These are phyloP conservation scores for Leptinotarsa rubiginosa DNA, from an alignment of 2,888 invertebrate species.

Conservation along the genomic window DNA sequence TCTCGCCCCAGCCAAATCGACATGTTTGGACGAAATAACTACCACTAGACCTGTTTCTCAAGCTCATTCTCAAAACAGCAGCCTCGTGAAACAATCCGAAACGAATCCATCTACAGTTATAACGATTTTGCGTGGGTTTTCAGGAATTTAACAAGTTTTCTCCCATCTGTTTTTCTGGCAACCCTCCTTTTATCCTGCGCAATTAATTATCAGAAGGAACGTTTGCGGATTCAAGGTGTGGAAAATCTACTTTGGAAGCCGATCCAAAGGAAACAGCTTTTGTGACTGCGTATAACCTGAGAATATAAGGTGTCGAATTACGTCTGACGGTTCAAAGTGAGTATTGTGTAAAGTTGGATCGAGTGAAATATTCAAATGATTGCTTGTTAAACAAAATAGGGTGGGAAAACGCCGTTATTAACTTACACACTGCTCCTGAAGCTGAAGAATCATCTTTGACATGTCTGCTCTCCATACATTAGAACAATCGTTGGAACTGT, in stretches of 20 bases:
- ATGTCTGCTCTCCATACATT: too few species aligned
- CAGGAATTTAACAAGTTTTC: background rate
- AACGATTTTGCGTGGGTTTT: background rate
- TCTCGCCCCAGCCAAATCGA: too few species aligned
- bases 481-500: too few species aligned
- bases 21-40: too few species aligned
- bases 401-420: background rate
- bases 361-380: background rate
- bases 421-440: too few species aligned
- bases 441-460: too few species aligned
- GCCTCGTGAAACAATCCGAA: background rate
- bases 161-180: background rate
- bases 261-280: background rate
- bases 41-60: too few species aligned
- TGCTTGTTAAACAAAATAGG: background rate
- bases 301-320: conserved; percentile 5
- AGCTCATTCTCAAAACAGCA: too few species aligned
- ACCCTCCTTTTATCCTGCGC: background rate
- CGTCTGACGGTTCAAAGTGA: background rate
- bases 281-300: background rate
- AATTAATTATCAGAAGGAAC: background rate
- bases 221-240: background rate
- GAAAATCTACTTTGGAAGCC: conserved; percentile 10
- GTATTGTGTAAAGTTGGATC: background rate
- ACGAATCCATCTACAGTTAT: background rate